Evolutionary conservation across 2,888 invertebrate species (phyloP).

Genomic region (Stegophylla sp.): DNA sequence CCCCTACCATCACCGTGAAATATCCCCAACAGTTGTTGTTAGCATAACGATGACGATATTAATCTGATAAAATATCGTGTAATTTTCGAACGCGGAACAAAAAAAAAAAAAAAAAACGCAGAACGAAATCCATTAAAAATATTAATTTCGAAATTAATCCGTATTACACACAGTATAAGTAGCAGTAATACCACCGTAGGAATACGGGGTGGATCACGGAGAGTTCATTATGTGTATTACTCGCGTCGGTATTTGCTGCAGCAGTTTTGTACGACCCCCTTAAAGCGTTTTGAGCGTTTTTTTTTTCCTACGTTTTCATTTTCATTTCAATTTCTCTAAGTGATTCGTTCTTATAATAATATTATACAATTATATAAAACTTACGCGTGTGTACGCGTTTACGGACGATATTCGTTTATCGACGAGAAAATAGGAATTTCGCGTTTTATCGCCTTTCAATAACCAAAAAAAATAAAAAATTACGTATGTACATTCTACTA

Average conservation of each 20-base stretch:
- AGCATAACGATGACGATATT: constrained; percentile 32
- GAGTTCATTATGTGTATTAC: constrained; percentile 29
- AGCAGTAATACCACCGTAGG: too few relatives aligned
- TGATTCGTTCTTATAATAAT: neutral
- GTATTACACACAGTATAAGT: too few relatives aligned
- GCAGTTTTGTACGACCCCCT: neutral
- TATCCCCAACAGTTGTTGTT: constrained; percentile 28
- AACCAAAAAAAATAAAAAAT: too few relatives aligned
- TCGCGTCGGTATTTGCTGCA: neutral
- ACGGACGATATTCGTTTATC: too few relatives aligned
- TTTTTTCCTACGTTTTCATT: neutral
- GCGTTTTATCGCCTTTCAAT: too few relatives aligned
- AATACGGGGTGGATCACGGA: constrained; percentile 1
- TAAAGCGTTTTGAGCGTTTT: neutral
- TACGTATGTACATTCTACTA: too few relatives aligned
- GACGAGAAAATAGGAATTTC: too few relatives aligned
- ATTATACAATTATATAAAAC: neutral
- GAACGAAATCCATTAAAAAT: constrained; percentile 31
- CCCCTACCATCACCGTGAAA: too few relatives aligned
- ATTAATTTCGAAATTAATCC: constrained; percentile 37
- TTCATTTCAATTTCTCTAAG: neutral
- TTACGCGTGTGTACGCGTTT: too few relatives aligned
- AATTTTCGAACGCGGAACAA: constrained; percentile 3
- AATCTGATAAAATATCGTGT: constrained; percentile 36
- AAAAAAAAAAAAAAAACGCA: neutral